Evolutionary conservation across 1,140 invertebrate species (phyloP), one percentile per base, ranked within the genome.

Genomic region (Galleria mellonella): DNA sequence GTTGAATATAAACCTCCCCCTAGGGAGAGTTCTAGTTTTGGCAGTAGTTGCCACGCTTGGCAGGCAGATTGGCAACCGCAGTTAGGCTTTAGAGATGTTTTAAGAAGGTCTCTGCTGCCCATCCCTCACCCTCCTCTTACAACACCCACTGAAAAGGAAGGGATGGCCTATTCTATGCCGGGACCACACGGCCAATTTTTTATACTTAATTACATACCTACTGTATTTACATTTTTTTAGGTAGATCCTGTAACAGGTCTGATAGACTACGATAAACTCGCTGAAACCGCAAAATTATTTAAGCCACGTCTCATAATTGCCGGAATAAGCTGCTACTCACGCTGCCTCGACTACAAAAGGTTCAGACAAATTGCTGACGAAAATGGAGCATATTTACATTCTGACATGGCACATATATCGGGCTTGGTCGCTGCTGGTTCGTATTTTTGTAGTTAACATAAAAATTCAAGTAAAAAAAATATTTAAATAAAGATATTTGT

Each of bases 391-490:
- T 94, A 94, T 64, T 70, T 99, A n/a, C 90, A 98, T 87, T 93
- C 96, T 32, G 97, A 99, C 75, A 99, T 99, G 96, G 95, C 97
- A 9, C 97, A 98, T 75, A 91, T 99, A 36, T 93, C 95, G 53
- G 97, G 97, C 11, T 85, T 98, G 17, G 96, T 99, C 1, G 94
- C 97, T 35, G 95, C 95, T 57, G 91, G 90, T 86, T 72, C 30
- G 30, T 35, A 15, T 2, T 12, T 33, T 31, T 29, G 4, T 31
- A 23, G 17, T 23, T 23, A 23, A 2, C 17, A 23, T 23, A 23
- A 6, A 3, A 23, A 23, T 23, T 3, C 2, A 3, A 23, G 6
- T 23, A 23, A 23, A 3, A 23, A 23, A 6, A 23, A 23, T n/a
- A n/a, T n/a, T n/a, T n/a, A n/a, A n/a, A n/a, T n/a, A n/a, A n/a